Base-by-base conservation (phyloP, 2,888 invertebrate genomes). In the Teleogryllus oceanicus region DNA sequence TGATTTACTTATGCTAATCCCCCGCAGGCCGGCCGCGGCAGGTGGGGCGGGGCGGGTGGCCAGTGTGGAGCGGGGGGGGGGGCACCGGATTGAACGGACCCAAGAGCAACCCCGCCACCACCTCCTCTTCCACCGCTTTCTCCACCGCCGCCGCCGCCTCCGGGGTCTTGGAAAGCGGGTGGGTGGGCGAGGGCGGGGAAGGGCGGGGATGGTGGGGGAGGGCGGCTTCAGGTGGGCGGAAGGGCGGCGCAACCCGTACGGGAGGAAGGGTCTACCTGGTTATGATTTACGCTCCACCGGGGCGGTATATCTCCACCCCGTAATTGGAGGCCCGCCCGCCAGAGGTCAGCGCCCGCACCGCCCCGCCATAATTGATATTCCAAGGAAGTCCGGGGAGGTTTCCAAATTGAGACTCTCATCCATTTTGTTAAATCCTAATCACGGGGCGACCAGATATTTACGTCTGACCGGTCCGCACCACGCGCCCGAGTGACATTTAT, bases 231-330 rank as follows among this genome's bases (percentile, higher is more conserved):
- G 8, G 62, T 13, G n/a, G n/a, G 62, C 62, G 62, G n/a, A n/a
- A n/a, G 62, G 16, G n/a, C 13, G n/a, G 62, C 13, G 62, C 62
- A 18, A n/a, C 62, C n/a, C 62, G 13, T 37, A 8, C 62, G n/a
- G 62, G 62, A 62, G 16, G 62, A 62, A 62, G 62, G 62, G 62
- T 11, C 62, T 62, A 62, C 62, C 62, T 62, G 62, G 62, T 62
- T 62, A 62, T 62, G 62, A 62, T 62, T 62, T 62, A 62, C 62
- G 62, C n/a, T 62, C 62, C n/a, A n/a, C 4, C 62, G 62, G n/a
- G 62, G 62, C 62, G n/a, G 62, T 62, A n/a, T 62, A 62, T 62
- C 62, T 62, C 62, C 62, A 62, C 62, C 62, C 62, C 62, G 62
- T 62, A 62, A 62, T 62, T 62, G 62, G 62, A 62, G 62, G 16